Evolutionary conservation across 2,113 vertebrate genomes (phyloP).

Genomic region (Saccopteryx bilineata): DNA sequence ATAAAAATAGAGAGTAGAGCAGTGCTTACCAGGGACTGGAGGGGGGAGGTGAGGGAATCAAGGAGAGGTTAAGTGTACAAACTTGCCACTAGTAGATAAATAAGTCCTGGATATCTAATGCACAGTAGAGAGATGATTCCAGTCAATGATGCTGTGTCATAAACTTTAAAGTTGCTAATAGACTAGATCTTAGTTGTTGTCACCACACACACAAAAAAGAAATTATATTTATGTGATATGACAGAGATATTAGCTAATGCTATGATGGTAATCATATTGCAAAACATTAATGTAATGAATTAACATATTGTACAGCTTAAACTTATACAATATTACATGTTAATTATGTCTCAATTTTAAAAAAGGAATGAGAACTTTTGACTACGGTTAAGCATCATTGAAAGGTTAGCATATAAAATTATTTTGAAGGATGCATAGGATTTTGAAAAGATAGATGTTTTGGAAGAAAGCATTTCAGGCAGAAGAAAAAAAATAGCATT

Average conservation of each 20-base stretch:
- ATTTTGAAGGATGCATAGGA: not conserved
- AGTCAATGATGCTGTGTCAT: not conserved
- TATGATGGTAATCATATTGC: not conserved
- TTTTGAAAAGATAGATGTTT: constrained; percentile 4
- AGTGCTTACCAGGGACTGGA: not conserved
- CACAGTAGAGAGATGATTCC: not conserved
- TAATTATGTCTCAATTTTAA: not conserved
- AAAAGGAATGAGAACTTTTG: not conserved
- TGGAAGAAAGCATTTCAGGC: not conserved
- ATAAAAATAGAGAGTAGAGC: not conserved
- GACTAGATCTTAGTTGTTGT: not conserved
- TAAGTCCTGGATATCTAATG: not conserved
- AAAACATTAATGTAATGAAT: not conserved
- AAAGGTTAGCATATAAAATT: not conserved
- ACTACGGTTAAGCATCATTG: not conserved
- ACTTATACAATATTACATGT: not conserved
- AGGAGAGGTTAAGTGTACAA: not conserved
- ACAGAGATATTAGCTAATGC: not conserved
- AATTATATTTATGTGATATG: not conserved
- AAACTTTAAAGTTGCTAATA: constrained; percentile 5
- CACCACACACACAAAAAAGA: not conserved
- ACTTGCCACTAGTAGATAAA: not conserved
- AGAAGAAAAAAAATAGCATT: not conserved
- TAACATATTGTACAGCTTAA: not conserved
- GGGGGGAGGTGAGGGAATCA: too few relatives aligned